phyloP scores from a whole-genome alignment of 2,888 invertebrate species.

The Erebia aethiops region DNA sequence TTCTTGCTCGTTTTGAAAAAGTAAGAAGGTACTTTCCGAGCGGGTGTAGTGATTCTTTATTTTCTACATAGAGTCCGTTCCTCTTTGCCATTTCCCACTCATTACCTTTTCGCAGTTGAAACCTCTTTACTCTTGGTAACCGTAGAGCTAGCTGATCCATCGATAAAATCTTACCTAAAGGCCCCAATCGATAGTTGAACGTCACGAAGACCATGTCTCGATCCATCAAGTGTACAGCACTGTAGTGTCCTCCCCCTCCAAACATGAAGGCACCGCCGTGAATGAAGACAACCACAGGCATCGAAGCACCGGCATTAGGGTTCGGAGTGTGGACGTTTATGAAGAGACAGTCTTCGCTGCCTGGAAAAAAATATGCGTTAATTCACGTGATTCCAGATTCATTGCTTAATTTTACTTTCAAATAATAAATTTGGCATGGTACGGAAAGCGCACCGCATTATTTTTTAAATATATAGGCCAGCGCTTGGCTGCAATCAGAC shows the following conservation, averaged over 20 bases:
- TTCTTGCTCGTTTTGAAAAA: no score
- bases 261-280: conserved; percentile 89
- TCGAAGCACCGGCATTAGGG: conserved; percentile 58
- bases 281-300: conserved; percentile 86
- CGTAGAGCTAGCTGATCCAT: background rate
- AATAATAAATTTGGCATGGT: no score
- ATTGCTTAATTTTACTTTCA: no score
- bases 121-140: background rate
- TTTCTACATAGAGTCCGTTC: no score
- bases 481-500: no score
- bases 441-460: no score
- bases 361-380: conserved; percentile 52
- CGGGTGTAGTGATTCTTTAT: no score
- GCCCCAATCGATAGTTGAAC: conserved; percentile 88
- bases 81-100: no score
- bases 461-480: no score
- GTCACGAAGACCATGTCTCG: conserved; percentile 86
- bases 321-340: conserved; percentile 85
- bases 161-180: conserved; percentile 77
- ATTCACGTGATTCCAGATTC: no score
- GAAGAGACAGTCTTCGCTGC: conserved; percentile 87
- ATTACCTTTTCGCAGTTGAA: no score
- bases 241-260: conserved; percentile 80
- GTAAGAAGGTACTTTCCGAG: no score
- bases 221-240: conserved; percentile 84